These are phyloP conservation scores for Ooceraea biroi DNA, from an alignment of 1,140 invertebrate species.

Conservation along the genomic window DNA sequence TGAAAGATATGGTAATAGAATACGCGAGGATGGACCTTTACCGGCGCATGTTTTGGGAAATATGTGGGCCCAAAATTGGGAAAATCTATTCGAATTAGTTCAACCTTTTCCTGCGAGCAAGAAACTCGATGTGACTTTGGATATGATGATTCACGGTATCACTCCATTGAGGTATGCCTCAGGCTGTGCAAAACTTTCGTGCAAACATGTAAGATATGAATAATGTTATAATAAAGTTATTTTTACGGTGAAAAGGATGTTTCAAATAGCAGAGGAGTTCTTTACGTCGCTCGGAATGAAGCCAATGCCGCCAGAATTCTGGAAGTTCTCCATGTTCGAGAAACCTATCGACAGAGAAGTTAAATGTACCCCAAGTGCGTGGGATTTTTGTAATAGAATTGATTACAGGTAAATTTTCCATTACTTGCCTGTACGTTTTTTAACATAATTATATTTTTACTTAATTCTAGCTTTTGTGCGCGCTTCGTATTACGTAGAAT, in stretches of 20 bases:
- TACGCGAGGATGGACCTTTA: constrained; percentile 91
- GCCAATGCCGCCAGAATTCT: constrained; percentile 92
- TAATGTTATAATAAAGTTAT: constrained; percentile 32
- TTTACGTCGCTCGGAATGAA: constrained; percentile 93
- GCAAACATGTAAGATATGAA: constrained; percentile 31
- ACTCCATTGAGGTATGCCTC: constrained; percentile 89
- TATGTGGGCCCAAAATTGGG: constrained; percentile 95
- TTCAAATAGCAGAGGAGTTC: constrained; percentile 93
- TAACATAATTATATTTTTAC: background rate
- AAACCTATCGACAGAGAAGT: constrained; percentile 90
- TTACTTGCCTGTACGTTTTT: background rate
- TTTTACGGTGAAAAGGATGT: constrained; percentile 87
- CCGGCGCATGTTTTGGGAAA: constrained; percentile 93
- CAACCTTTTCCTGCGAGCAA: constrained; percentile 92
- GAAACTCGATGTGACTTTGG: constrained; percentile 91
- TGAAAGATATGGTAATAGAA: constrained; percentile 89
- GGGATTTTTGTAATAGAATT: constrained; percentile 94
- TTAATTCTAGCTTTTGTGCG: constrained; percentile 11
- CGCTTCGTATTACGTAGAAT: background rate
- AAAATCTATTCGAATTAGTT: constrained; percentile 92
- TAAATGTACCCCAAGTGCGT: constrained; percentile 94
- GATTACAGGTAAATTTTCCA: constrained; percentile 90
- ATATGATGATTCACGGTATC: constrained; percentile 91
- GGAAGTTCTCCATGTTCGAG: constrained; percentile 92
- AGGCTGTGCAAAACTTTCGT: background rate